Evolutionary conservation across 2,113 vertebrate species (phyloP).

Genomic region (Willisornis vidua): DNA sequence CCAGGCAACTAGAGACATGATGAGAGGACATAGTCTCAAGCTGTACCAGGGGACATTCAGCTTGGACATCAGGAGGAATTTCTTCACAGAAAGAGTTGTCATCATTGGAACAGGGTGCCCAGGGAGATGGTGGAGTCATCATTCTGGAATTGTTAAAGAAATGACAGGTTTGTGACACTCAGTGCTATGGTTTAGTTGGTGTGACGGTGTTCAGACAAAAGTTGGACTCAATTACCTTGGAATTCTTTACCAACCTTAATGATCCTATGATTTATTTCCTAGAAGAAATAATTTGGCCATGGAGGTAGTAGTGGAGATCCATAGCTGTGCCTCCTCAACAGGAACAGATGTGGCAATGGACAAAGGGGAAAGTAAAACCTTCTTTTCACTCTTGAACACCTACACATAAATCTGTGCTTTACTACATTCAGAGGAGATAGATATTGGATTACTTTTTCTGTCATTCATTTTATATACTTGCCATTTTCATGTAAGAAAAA

Average conservation of each 20-base stretch:
- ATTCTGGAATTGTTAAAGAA: background rate
- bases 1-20: background rate
- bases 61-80: background rate
- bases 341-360: background rate
- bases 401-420: background rate
- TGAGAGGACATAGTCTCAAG: background rate
- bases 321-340: background rate
- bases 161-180: background rate
- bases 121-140: background rate
- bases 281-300: background rate
- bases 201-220: background rate
- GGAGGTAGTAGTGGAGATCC: background rate
- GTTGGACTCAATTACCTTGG: background rate
- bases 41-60: background rate
- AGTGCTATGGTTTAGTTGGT: background rate
- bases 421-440: background rate
- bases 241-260: background rate
- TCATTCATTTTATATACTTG: background rate
- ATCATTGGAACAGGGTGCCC: background rate
- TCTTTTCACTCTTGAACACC: background rate
- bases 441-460: background rate
- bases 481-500: background rate
- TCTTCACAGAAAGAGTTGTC: background rate
- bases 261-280: background rate
- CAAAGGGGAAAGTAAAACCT: background rate